Evolutionary conservation across 2,797 vertebrate species (phyloP), one percentile per base, ranked within the genome.

Genomic region (Echeneis naucrates): DNA sequence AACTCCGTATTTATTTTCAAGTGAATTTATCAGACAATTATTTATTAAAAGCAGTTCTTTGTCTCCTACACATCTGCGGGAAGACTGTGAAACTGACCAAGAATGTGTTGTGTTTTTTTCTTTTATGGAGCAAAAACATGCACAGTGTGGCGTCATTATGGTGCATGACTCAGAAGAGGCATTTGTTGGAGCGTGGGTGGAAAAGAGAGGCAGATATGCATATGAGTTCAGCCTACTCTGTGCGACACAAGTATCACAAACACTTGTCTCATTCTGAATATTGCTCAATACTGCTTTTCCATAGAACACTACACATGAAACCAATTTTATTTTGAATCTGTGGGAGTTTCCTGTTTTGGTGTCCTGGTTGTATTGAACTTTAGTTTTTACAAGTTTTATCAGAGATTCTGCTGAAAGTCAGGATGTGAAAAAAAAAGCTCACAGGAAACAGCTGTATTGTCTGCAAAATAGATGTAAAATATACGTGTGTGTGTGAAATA

Each of bases 101-200:
- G 30, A 27, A 47, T 16, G 38, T 54, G 60, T 57, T 58, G 58
- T 70, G 32, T 61, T 76, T 80, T 64, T 77, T 27, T 77, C 33
- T 65, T 62, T 75, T 67, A 30, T 48, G 71, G 60, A 68, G 60
- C 67, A 51, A 81, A 75, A 73, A 51, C 58, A 72, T 17, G 68
- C 72, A 55, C 70, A 50, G 56, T 40, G 51, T 83, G 75, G 75
- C 69, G 68, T 88, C 83, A 90, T 58, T 57, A 63, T 77, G 56
- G 10, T 79, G 80, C 2, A 5, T 91, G 92, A 90, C 63, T 92
- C 89, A 93, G 77, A 87, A 44, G 59, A 64, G 55, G 72, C 79
- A 80, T 84, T 83, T 78, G 79, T 63, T 80, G 33, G 75, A 59
- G 81, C 73, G 88, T 89, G 84, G 88, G 86, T 57, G 87, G 87